phyloP scores from a whole-genome alignment of 2,888 invertebrate species.

The Drosophila maculinotata region DNA sequence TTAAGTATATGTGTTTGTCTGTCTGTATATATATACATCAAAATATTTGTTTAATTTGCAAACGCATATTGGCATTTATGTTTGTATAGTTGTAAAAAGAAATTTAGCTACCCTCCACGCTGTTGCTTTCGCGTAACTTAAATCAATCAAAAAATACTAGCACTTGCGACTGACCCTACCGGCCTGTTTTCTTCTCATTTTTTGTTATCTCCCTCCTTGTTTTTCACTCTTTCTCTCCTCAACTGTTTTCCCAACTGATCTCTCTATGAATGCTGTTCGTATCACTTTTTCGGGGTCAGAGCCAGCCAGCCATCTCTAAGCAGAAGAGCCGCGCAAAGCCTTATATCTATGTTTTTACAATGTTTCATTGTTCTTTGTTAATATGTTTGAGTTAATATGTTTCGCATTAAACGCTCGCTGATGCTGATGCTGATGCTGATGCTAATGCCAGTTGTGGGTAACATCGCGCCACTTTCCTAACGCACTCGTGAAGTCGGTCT shows the following conservation, averaged over 20 bases:
- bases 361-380: slow-evolving; percentile 72
- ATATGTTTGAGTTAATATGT: slow-evolving; percentile 52
- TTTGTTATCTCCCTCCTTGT: slow-evolving; percentile 5
- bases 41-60: slow-evolving; percentile 60
- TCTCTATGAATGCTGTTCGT: slow-evolving; percentile 13
- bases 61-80: slow-evolving; percentile 51
- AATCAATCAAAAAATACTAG: slow-evolving; percentile 73
- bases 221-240: slow-evolving; percentile 4
- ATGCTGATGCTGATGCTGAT: no score
- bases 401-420: slow-evolving; percentile 39
- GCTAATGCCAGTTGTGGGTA: slow-evolving; percentile 39
- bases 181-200: slow-evolving; percentile 16
- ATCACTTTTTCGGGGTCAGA: slow-evolving; percentile 56
- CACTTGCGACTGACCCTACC: slow-evolving; percentile 59
- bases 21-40: slow-evolving; percentile 67
- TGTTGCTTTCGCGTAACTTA: slow-evolving; percentile 56
- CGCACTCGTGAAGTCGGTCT: slow-evolving; percentile 83
- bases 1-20: slow-evolving; percentile 43
- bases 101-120: slow-evolving; percentile 73
- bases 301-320: slow-evolving; percentile 62
- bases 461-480: slow-evolving; percentile 48
- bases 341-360: slow-evolving; percentile 73
- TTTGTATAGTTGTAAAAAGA: slow-evolving; percentile 71
- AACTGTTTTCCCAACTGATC: slow-evolving; percentile 3
- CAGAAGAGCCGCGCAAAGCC: slow-evolving; percentile 75